Evolutionary conservation across 2,797 vertebrate species (phyloP).

Genomic region (Coregonus ussuriensis): DNA sequence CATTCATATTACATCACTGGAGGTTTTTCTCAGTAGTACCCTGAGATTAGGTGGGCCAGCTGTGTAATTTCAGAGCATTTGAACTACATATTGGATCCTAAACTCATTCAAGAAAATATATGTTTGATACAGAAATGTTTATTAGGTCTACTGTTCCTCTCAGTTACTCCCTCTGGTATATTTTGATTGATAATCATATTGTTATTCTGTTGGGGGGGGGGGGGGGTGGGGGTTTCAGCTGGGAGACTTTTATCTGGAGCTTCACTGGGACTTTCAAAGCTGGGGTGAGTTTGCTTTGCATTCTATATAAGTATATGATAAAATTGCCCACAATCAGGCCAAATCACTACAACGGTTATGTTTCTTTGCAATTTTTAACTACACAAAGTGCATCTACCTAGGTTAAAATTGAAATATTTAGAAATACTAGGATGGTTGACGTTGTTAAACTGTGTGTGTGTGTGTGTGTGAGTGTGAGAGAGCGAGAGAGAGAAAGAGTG

Average conservation of each 20-base stretch:
- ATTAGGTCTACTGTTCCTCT: not conserved
- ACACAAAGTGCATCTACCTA: not conserved
- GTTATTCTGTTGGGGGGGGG: not conserved
- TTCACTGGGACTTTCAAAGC: slow-evolving; percentile 99
- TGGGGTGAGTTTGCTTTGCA: slow-evolving; percentile 87
- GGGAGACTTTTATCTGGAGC: slow-evolving; percentile 98
- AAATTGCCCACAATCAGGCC: not conserved
- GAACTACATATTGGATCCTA: not conserved
- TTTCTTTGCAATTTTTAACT: not conserved
- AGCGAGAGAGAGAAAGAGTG: not conserved
- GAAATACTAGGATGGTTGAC: not conserved
- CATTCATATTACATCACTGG: slow-evolving; percentile 1
- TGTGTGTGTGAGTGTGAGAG: not conserved
- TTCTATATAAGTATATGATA: not conserved
- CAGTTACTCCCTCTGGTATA: not conserved
- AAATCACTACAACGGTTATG: slow-evolving; percentile 3
- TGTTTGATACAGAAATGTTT: not conserved
- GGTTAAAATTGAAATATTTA: not conserved
- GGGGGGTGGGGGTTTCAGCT: slow-evolving; percentile 75
- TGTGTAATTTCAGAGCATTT: not conserved
- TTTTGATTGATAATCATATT: not conserved
- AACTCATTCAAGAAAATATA: not conserved
- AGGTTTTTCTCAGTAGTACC: not conserved
- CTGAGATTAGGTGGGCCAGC: not conserved
- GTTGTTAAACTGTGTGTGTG: not conserved